Percentiles rank a stretch among this genome's conserved stretches.
Evolutionary conservation across 2,797 vertebrate species (phyloP).

Genomic region (Halcyon leucocephala): DNA sequence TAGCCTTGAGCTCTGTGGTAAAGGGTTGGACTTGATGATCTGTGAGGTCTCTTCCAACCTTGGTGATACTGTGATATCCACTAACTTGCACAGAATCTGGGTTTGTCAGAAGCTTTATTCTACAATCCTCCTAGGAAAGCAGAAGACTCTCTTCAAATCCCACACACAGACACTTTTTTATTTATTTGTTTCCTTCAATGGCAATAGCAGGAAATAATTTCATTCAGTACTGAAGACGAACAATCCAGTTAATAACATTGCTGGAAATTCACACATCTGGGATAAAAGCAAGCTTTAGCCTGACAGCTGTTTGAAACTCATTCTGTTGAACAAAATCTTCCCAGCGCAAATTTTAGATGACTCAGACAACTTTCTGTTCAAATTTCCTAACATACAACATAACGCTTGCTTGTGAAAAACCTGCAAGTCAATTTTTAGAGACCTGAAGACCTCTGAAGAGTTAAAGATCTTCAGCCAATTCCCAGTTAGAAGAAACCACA

Average conservation of each 20-base stretch:
- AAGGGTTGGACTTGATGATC: too few species aligned
- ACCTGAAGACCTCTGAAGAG: neutral
- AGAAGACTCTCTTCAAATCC: neutral
- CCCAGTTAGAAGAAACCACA: neutral
- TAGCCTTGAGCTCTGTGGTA: too few species aligned
- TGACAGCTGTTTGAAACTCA: slow-evolving; percentile 5
- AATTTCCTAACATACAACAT: neutral
- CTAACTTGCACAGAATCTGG: neutral
- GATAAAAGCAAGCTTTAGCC: neutral
- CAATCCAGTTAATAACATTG: neutral
- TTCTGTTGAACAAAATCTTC: neutral
- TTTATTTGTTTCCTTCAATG: neutral
- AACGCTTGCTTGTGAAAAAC: neutral
- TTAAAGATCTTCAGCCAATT: neutral
- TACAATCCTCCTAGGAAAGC: neutral
- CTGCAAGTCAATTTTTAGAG: neutral
- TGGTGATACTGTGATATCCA: too few species aligned
- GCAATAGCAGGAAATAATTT: neutral
- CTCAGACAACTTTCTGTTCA: neutral
- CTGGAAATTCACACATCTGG: slow-evolving; percentile 7
- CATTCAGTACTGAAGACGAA: neutral
- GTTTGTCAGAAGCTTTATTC: neutral
- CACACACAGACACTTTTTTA: neutral
- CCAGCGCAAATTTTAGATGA: slow-evolving; percentile 1
- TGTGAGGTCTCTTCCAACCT: too few species aligned